These are phyloP conservation scores for Mylabris phalerata DNA, from an alignment of 1,140 invertebrate species.

Conservation along the genomic window DNA sequence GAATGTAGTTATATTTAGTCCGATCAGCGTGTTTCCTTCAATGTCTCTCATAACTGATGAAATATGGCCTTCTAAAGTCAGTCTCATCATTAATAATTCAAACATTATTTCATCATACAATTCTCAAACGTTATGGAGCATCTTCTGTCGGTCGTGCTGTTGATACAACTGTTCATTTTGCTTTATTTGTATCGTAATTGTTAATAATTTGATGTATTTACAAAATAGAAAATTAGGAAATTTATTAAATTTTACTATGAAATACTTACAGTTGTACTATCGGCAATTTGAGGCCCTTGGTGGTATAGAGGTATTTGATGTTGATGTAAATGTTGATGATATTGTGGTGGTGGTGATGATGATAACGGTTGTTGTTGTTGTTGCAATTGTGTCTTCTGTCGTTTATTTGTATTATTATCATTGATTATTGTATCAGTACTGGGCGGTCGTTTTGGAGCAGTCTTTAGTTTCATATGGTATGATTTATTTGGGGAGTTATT, in stretches of 20 bases:
- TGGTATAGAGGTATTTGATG: neutral
- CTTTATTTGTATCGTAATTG: neutral
- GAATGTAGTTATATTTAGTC: neutral
- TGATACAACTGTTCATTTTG: slow-evolving; percentile 11
- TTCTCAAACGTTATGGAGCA: slow-evolving; percentile 18
- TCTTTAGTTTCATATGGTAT: slow-evolving; percentile 19
- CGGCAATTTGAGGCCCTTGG: slow-evolving; percentile 4
- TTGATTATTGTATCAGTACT: slow-evolving; percentile 17
- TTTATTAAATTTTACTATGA: no score
- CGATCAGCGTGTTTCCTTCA: neutral
- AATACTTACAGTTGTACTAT: slow-evolving; percentile 7
- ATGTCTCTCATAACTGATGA: neutral
- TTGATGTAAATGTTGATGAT: neutral
- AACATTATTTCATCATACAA: neutral
- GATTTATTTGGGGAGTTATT: slow-evolving; percentile 16
- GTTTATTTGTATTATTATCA: slow-evolving; percentile 7
- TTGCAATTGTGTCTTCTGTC: slow-evolving; percentile 16
- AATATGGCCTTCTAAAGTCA: slow-evolving; percentile 24
- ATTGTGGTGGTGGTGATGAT: neutral
- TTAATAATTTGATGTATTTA: no score
- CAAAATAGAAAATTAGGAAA: no score
- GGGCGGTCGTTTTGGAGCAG: slow-evolving; percentile 26
- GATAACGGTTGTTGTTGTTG: slow-evolving; percentile 1
- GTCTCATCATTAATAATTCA: slow-evolving; percentile 12
- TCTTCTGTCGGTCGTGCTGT: slow-evolving; percentile 2